Evolutionary conservation across 1,140 invertebrate species (phyloP).

Genomic region (Drosophila azteca): DNA sequence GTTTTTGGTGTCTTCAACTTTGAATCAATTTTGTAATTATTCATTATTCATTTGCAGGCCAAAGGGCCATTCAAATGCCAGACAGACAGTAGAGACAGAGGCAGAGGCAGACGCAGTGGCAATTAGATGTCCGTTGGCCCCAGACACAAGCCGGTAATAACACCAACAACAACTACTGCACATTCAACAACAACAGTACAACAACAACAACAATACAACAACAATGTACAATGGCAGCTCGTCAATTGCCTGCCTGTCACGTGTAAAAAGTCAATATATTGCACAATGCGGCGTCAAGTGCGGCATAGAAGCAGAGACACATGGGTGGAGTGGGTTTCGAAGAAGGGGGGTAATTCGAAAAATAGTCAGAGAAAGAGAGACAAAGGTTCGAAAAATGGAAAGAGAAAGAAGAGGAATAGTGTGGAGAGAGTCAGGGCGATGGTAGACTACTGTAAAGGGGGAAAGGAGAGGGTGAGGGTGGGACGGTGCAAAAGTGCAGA

Average conservation of each 20-base stretch:
- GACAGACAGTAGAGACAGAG: neutral
- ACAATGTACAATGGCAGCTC: constrained; percentile 47
- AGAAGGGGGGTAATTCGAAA: neutral
- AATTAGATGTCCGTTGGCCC: constrained; percentile 52
- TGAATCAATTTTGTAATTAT: constrained; percentile 43
- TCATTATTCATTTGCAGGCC: constrained; percentile 47
- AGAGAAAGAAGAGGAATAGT: too few relatives aligned
- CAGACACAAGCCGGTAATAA: constrained; percentile 61
- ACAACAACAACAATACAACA: constrained; percentile 33
- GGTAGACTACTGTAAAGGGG: neutral
- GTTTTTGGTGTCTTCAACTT: neutral
- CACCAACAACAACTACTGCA: constrained; percentile 25
- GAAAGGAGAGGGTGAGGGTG: neutral
- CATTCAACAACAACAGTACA: constrained; percentile 20
- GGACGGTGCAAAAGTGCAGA: too few relatives aligned
- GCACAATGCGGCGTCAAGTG: constrained; percentile 78
- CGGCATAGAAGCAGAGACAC: constrained; percentile 6
- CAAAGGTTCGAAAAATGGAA: too few relatives aligned
- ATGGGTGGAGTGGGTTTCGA: neutral
- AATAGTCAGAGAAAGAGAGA: too few relatives aligned
- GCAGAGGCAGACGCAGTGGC: constrained; percentile 30
- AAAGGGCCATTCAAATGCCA: constrained; percentile 45
- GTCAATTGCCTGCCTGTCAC: constrained; percentile 70
- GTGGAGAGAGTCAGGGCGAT: constrained; percentile 8
- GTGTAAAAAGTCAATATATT: constrained; percentile 81